Conservation (phyloP, 2,797 vertebrate species). For the Eulemur coronatus region DNA sequence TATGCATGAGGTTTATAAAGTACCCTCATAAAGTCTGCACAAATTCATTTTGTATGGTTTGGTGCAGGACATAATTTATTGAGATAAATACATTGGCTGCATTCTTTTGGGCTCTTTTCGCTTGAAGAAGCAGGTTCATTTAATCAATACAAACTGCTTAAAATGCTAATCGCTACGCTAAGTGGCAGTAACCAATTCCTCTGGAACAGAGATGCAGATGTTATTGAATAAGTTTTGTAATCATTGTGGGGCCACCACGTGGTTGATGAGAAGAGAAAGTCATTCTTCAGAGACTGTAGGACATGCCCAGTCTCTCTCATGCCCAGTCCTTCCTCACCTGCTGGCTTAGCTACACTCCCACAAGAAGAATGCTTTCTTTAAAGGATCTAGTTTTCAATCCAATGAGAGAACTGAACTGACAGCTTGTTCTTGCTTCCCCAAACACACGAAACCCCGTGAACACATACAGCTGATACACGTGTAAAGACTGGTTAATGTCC, state of each 20-base stretch:
- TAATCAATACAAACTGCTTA: slow-evolving; percentile 19
- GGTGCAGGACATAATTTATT: neutral
- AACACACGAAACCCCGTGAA: neutral
- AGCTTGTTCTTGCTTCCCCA: neutral
- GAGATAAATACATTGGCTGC: neutral
- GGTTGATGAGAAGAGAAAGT: neutral
- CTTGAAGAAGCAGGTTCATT: slow-evolving; percentile 10
- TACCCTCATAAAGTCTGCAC: neutral
- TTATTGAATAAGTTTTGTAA: neutral
- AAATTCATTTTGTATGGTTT: neutral
- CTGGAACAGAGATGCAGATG: neutral
- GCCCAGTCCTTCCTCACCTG: neutral
- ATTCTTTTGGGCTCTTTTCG: neutral
- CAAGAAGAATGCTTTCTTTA: neutral
- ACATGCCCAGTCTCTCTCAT: no score
- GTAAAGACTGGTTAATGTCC: fast-evolving
- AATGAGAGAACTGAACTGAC: neutral
- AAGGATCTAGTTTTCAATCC: neutral
- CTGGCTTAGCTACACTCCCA: no score
- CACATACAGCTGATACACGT: fast-evolving
- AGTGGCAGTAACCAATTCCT: neutral
- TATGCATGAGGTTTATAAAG: neutral
- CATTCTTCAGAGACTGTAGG: fast-evolving
- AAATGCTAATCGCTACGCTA: neutral
- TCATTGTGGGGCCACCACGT: fast-evolving